phyloP scores from a whole-genome alignment of 2,113 vertebrate genomes.

The Probosciger aterrimus region DNA sequence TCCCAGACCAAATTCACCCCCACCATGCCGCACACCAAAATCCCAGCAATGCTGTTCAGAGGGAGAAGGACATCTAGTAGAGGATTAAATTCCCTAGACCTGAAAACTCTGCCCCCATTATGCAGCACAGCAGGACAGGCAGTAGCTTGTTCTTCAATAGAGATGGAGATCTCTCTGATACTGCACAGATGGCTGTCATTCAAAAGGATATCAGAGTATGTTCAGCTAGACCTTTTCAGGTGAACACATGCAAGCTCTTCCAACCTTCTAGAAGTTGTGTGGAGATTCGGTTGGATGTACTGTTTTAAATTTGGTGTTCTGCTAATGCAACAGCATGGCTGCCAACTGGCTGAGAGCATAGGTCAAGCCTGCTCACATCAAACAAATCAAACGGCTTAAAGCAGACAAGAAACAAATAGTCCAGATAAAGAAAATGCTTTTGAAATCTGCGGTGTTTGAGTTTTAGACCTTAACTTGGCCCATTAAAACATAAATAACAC shows the following conservation, averaged over 20 bases:
- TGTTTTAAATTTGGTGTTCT: background rate
- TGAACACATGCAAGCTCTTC: background rate
- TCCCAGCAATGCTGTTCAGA: background rate
- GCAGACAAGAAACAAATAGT: background rate
- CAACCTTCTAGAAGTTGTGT: background rate
- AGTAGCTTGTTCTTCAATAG: background rate
- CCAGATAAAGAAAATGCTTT: background rate
- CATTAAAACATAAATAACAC: background rate
- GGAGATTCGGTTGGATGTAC: background rate
- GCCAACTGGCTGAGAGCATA: background rate
- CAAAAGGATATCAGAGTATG: background rate
- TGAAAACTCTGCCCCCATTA: background rate
- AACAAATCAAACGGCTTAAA: background rate
- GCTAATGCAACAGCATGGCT: background rate
- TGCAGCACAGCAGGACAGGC: background rate
- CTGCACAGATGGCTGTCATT: background rate
- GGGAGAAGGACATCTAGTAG: background rate
- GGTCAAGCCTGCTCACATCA: background rate
- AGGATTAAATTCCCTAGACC: background rate
- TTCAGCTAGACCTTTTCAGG: background rate
- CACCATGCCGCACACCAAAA: background rate
- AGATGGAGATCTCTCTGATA: background rate
- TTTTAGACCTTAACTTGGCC: background rate
- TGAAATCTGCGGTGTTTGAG: background rate
- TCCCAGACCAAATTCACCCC: background rate